phyloP scores from a whole-genome alignment of 53 echinoderm and acorn worm species.

The Arbacia lixula region DNA sequence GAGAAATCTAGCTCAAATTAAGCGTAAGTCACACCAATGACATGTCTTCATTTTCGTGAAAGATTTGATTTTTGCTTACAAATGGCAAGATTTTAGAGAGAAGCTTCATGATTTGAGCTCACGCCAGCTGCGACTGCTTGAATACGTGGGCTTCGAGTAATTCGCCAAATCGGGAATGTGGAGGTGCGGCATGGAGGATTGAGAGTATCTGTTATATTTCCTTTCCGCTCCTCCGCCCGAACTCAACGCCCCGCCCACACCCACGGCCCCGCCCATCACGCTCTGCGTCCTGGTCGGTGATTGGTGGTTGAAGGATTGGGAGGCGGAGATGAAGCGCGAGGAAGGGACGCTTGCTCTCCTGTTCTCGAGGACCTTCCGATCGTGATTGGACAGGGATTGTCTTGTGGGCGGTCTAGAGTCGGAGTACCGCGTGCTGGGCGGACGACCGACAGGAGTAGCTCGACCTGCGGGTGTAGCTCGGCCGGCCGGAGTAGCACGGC shows the following conservation, averaged over 20 bases:
- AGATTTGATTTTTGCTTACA: too few relatives aligned
- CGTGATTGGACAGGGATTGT: conserved; percentile 32
- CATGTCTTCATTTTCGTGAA: too few relatives aligned
- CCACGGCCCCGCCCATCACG: conserved; percentile 37
- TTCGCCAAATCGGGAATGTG: conserved; percentile 35
- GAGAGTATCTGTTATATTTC: not conserved
- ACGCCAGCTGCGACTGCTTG: conserved; percentile 31
- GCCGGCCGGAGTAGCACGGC: too few relatives aligned
- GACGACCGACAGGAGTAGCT: not conserved
- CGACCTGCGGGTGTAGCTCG: conserved; percentile 29
- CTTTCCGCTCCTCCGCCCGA: not conserved
- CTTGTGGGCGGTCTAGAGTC: conserved; percentile 40
- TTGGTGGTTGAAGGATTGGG: conserved; percentile 15
- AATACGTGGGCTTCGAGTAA: conserved; percentile 16
- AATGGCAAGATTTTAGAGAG: not conserved
- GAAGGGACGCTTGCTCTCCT: conserved; percentile 14
- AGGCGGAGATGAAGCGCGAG: conserved; percentile 28
- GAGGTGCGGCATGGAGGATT: conserved; percentile 18
- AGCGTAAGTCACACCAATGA: too few relatives aligned
- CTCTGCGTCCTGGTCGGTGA: conserved; percentile 2
- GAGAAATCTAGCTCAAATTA: too few relatives aligned
- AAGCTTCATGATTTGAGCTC: conserved; percentile 42
- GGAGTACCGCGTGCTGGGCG: conserved; percentile 11
- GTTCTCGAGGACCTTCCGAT: conserved; percentile 33
- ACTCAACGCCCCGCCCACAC: conserved; percentile 6